Evolutionary conservation across 2,797 vertebrate species (phyloP).

Genomic region (Takifugu rubripes): DNA sequence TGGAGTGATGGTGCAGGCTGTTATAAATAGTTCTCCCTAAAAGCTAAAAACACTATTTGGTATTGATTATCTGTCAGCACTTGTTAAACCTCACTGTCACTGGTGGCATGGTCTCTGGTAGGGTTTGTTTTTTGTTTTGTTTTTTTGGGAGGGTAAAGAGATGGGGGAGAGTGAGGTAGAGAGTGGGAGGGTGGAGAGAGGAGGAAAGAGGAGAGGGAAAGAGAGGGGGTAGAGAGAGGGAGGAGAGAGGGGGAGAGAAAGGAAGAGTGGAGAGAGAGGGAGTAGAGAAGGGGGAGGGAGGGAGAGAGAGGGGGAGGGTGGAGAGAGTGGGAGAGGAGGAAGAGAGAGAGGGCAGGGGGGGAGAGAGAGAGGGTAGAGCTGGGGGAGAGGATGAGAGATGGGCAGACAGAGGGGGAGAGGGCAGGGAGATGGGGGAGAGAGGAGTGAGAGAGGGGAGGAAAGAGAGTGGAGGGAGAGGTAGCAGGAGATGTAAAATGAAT

Average conservation of each 20-base stretch:
- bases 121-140: neutral
- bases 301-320: neutral
- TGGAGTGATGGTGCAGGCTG: slow-evolving; percentile 54
- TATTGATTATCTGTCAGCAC: slow-evolving; percentile 78
- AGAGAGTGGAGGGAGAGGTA: neutral
- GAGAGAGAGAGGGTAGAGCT: too few species aligned
- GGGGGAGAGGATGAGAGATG: too few species aligned
- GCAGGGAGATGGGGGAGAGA: too few species aligned
- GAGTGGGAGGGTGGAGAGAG: neutral
- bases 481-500: slow-evolving; percentile 20
- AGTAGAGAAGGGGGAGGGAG: too few species aligned
- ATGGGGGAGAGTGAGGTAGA: neutral
- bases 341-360: too few species aligned
- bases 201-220: too few species aligned
- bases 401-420: too few species aligned
- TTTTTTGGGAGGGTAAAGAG: neutral
- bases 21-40: slow-evolving; percentile 73
- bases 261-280: too few species aligned
- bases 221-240: too few species aligned
- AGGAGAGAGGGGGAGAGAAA: too few species aligned
- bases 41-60: slow-evolving; percentile 72
- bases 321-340: neutral
- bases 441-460: too few species aligned
- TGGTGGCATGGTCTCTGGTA: slow-evolving; percentile 52
- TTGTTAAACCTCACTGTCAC: slow-evolving; percentile 63